Base-by-base conservation (phyloP, 2,797 vertebrate genomes). In the Mus minutoides region DNA sequence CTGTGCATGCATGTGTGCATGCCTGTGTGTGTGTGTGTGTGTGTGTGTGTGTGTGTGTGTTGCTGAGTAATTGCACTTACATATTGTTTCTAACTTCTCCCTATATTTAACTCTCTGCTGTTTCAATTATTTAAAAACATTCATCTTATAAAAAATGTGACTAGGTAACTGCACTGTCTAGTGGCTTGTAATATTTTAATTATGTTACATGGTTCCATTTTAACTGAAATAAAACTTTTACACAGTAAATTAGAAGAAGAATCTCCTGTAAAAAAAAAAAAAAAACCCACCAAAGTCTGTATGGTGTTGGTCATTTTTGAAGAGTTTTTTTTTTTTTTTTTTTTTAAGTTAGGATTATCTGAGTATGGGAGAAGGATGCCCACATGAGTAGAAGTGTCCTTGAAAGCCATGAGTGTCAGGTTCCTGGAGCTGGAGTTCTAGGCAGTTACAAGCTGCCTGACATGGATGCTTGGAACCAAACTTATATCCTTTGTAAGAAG, bases 181-280 rank as follows among this genome's bases (percentile, higher is more conserved):
- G 34, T 88, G 43, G 49, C 3, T 82, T 37, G 43, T 52, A 83
- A 78, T 71, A 46, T 90, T 90, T 90, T 64, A 90, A 14, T 43
- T 64, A 71, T 22, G n/a, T 60, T 29, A 92, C 49, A 89, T 86
- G 86, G 84, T 83, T 62, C 34, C n/a, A 22, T 67, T 73, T 87
- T 84, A 88, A 87, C 31, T 90, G 26, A 88, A 92, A 60, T 77
- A 22, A 91, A 92, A 91, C 52, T 21, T 29, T 34, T 84, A 10
- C 10, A 69, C 64, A 71, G 56, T 21, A 90, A 84, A 37, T 37
- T 64, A 96, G 17, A 82, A 71, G 34, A 17, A 49, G 6, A 49
- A 8, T 75, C 80, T 67, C 13, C 37, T 77, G 9, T 49, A 90
- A 84, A 78, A 75, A 29, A 82, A 90, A 43, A 92, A n/a, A 79